Conservation (phyloP, 2,797 vertebrate genomes). For the Gallirallus australis region DNA sequence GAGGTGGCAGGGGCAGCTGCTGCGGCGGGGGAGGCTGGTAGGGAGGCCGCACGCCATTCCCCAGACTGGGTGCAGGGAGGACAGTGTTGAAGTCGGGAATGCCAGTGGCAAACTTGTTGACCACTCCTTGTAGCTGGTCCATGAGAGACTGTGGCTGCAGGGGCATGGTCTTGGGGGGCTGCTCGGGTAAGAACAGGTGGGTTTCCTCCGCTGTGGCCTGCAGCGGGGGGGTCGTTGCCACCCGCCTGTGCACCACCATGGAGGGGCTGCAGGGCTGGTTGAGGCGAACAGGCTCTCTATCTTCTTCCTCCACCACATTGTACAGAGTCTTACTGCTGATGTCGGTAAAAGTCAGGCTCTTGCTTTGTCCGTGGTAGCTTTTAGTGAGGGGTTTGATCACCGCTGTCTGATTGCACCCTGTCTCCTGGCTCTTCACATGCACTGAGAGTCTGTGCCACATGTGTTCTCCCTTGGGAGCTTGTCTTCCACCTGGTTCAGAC, state of each 20-base stretch:
- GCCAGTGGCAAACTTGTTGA: slow-evolving; percentile 83
- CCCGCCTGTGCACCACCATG: slow-evolving; percentile 80
- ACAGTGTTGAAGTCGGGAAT: slow-evolving; percentile 80
- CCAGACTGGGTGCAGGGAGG: slow-evolving; percentile 72
- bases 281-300: slow-evolving; percentile 79
- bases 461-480: slow-evolving; percentile 94
- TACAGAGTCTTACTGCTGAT: slow-evolving; percentile 89
- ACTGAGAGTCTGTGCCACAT: slow-evolving; percentile 99
- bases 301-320: slow-evolving; percentile 89
- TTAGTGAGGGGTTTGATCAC: slow-evolving; percentile 99
- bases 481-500: slow-evolving; percentile 99
- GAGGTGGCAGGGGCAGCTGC: slow-evolving; percentile 80
- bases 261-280: slow-evolving; percentile 83
- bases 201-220: slow-evolving; percentile 76
- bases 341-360: slow-evolving; percentile 88
- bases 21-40: slow-evolving; percentile 74
- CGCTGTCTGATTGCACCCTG: slow-evolving; percentile 97
- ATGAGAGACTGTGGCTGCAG: slow-evolving; percentile 79
- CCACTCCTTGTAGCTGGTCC: slow-evolving; percentile 86
- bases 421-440: slow-evolving; percentile 98
- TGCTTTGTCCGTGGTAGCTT: slow-evolving; percentile 86
- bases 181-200: slow-evolving; percentile 82
- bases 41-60: slow-evolving; percentile 71
- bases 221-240: slow-evolving; percentile 62
- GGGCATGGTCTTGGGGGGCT: slow-evolving; percentile 75